A percentile compares a stretch with the other conserved stretches of the same genome.
phyloP scores from a whole-genome alignment of 2,797 vertebrate species.

The Darevskia nairensis region DNA sequence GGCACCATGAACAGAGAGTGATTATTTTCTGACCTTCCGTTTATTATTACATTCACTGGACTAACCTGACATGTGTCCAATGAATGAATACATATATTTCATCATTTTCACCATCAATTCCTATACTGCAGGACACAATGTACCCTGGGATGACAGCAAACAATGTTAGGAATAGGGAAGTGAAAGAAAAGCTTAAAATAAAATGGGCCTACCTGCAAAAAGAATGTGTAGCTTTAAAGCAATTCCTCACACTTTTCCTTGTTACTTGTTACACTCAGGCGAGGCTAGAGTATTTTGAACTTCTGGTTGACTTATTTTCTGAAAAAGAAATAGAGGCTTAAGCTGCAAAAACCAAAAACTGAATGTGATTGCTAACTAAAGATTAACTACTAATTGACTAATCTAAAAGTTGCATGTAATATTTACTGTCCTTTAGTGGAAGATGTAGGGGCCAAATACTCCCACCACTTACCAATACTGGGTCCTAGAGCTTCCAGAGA shows the following conservation, averaged over 20 bases:
- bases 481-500: background rate
- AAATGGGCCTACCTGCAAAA: constrained; percentile 58
- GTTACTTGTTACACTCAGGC: background rate
- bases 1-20: background rate
- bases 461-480: background rate
- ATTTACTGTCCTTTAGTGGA: background rate
- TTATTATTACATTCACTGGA: background rate
- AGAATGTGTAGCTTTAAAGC: constrained; percentile 39
- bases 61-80: background rate
- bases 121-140: background rate
- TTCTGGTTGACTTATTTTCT: constrained; percentile 42
- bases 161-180: background rate
- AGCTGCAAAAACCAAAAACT: constrained; percentile 3
- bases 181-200: constrained; percentile 8
- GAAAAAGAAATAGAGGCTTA: constrained; percentile 56
- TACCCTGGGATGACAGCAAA: background rate
- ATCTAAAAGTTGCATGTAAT: background rate
- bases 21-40: background rate
- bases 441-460: background rate
- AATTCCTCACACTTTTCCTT: constrained; percentile 7
- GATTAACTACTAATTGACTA: background rate
- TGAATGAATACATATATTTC: background rate
- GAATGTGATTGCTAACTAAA: background rate
- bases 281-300: constrained; percentile 38
- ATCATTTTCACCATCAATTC: background rate